These are phyloP conservation scores for Cotesia typhae DNA, from an alignment of 1,140 invertebrate genomes.

Conservation along the genomic window DNA sequence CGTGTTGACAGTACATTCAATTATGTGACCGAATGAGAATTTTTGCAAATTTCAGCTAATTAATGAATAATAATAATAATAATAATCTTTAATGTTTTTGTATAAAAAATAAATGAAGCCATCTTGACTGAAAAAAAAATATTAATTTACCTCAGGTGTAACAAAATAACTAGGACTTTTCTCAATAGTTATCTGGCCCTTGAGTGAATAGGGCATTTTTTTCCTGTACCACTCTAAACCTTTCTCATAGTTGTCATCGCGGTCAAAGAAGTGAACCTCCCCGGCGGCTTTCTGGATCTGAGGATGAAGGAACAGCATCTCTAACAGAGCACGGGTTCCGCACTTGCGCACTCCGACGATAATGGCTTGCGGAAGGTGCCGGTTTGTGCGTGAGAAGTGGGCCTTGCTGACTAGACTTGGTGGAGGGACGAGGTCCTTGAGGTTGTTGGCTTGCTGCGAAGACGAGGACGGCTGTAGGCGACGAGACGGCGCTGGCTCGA, in stretches of 20 bases:
- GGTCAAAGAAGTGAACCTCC: conserved; percentile 94
- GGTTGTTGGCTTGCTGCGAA: too few relatives aligned
- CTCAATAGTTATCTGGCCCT: conserved; percentile 93
- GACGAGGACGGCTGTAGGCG: conserved; percentile 14
- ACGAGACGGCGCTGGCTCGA: conserved; percentile 41
- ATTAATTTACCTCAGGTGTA: conserved; percentile 83
- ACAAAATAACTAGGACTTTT: conserved; percentile 98
- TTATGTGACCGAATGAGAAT: too few relatives aligned
- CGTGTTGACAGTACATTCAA: too few relatives aligned
- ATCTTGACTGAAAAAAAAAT: conserved; percentile 13
- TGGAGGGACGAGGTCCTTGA: conserved; percentile 40
- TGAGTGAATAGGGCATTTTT: conserved; percentile 91
- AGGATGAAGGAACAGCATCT: conserved; percentile 94
- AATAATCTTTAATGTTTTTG: conserved; percentile 1
- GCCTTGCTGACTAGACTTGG: conserved; percentile 57
- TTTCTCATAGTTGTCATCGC: conserved; percentile 87
- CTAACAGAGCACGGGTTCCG: conserved; percentile 90
- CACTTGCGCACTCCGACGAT: conserved; percentile 95
- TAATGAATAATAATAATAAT: background rate
- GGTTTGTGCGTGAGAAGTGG: conserved; percentile 60
- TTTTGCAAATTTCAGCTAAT: too few relatives aligned
- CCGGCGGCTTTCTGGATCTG: conserved; percentile 91
- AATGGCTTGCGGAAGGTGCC: conserved; percentile 79
- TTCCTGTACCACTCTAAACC: conserved; percentile 93
- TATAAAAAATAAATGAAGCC: background rate